Evolutionary conservation across 2,113 vertebrate genomes (phyloP), one percentile per base, ranked within the genome.

Genomic region (Myotis brandtii): DNA sequence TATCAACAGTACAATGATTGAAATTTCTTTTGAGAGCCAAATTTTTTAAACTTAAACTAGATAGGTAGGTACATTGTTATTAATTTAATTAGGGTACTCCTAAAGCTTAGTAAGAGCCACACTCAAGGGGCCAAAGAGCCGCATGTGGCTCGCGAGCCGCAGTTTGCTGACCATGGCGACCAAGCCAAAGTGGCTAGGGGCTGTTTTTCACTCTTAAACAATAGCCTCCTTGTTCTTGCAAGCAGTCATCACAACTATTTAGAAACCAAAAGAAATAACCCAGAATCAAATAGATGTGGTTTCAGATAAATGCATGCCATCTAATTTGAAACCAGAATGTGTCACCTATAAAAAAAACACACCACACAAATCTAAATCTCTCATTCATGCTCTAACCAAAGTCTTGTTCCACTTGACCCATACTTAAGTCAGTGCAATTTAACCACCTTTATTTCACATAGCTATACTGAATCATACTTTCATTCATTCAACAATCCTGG

Each of bases 311-410:
- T 70, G 64, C n/a, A 73, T 48, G 5, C 46, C 46, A 4, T 80
- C 54, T 75, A 73, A 64, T 21, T 30, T 34, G 32, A 90, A 89
- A 95, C 14, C 73, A 95, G 40, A 93, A 80, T 66, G 34, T 89
- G 5, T 62, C 43, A 52, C 9, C 18, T 82, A 11, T 77, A 46
- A 64, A 59, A 82, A 67, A 46, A 37, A 37, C 37, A n/a, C 30
- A 66, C 50, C 37, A n/a, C 6, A 0, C 4, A 69, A 77, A 56
- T 91, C 27, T 43, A 43, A 4, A 50, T 69, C 32, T 82, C 14
- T 25, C 32, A 34, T 69, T 9, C 70, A 69, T 21, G 56, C 25
- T 56, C 9, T 75, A n/a, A 75, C 32, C 76, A 62, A 92, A 95
- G 69, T 93, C 37, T 70, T 89, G 64, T 6, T 90, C 32, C 7